Conservation (phyloP, 2,113 vertebrate species). For the Vicugna pacos region DNA sequence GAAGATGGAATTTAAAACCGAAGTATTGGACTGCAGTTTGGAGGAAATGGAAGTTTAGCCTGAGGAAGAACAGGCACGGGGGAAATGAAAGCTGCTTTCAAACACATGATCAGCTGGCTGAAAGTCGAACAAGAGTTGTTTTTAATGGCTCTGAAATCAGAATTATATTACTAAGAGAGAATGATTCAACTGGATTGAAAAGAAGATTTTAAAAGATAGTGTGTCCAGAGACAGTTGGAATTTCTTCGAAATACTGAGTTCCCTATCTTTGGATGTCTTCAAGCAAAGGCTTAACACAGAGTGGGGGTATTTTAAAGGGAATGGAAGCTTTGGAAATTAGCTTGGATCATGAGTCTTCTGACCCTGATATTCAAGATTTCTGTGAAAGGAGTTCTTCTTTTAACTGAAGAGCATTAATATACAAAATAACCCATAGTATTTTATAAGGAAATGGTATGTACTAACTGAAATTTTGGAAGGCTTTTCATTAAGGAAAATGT, state of each 20-base stretch:
- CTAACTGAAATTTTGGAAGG: constrained; percentile 32
- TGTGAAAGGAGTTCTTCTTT: constrained; percentile 35
- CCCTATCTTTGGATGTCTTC: constrained; percentile 17
- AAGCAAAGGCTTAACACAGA: constrained; percentile 35
- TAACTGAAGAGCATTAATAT: constrained; percentile 56
- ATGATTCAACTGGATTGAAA: constrained; percentile 43
- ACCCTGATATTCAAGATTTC: constrained; percentile 39
- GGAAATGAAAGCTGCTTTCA: constrained; percentile 69
- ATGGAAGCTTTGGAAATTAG: constrained; percentile 38
- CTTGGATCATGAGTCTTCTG: constrained; percentile 2
- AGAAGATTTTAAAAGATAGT: constrained; percentile 44
- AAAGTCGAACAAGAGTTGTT: constrained; percentile 47
- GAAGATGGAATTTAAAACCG: not conserved
- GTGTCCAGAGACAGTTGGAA: constrained; percentile 10
- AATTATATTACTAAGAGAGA: constrained; percentile 44
- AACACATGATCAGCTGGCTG: constrained; percentile 43
- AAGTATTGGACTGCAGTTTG: not conserved
- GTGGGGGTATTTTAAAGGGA: not conserved
- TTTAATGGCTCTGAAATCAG: constrained; percentile 53
- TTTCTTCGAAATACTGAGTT: constrained; percentile 52
- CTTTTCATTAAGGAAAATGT: constrained; percentile 62
- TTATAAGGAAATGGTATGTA: constrained; percentile 29
- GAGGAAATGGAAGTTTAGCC: constrained; percentile 69
- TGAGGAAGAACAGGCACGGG: constrained; percentile 46
- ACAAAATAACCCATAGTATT: not conserved